Evolutionary conservation across 2,797 vertebrate species (phyloP), one percentile per base, ranked within the genome.

Genomic region (Hoplostethus atlanticus): DNA sequence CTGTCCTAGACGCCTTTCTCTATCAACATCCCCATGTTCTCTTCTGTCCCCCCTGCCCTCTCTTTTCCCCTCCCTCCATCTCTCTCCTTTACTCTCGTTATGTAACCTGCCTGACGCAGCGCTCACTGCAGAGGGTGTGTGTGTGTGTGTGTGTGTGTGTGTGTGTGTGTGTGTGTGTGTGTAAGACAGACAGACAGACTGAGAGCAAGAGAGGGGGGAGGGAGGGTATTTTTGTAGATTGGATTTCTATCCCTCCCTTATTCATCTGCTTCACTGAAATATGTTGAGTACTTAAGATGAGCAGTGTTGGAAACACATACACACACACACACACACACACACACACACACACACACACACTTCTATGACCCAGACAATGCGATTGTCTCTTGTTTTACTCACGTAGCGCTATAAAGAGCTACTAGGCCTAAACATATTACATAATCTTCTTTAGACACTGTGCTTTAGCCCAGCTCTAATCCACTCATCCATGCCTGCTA

Each of bases 91-190:
- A 51, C 73, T 73, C 63, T 72, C 68, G 88, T 94, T 94, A 94
- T 87, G 89, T 91, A 94, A 94, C 86, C 80, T 28, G 73, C 79
- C 87, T 93, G 91, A 93, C 83, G 92, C 91, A 93, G 90, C 84
- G 42, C 82, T 83, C 78, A 92, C 90, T 92, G 92, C 91, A 92
- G 81, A 77, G 84, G 0, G 50, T 59, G 70, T 79, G 76, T 78
- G 77, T 77, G 69, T 74, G 31, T 80, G 66, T 68, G 70, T 73
- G 28, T 28, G 28, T 28, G 28, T 28, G 28, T 28, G 50, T 61
- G 70, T 79, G 76, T 80, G 77, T 77, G 69, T 74, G 31, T 80
- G 66, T 68, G 70, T 73, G 28, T 28, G 28, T 28, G 28, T 28
- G 28, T 28, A 1, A 21, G 21, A 21, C 21, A 84, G 73, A 79